Evolutionary conservation across 2,797 vertebrate genomes (phyloP).

Genomic region (Chaenodraco wilsoni): DNA sequence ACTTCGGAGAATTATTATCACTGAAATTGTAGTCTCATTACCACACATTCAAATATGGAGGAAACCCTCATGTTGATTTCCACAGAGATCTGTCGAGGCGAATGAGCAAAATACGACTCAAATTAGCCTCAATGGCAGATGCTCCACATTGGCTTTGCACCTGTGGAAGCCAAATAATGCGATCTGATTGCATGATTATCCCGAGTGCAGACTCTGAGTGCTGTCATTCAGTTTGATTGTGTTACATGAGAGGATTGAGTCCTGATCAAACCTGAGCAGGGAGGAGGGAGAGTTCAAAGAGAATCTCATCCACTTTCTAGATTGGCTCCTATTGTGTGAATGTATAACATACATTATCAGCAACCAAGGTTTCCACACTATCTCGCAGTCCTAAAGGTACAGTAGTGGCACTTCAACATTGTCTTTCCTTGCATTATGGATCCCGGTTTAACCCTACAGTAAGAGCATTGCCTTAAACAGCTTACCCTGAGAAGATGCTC

Average conservation of each 20-base stretch:
- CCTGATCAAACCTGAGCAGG: conserved; percentile 64
- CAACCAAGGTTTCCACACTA: background rate
- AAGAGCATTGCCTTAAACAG: conserved; percentile 48
- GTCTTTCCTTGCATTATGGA: conserved; percentile 10
- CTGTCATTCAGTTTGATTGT: conserved; percentile 75
- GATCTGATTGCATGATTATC: conserved; percentile 82
- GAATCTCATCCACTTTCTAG: conserved; percentile 57
- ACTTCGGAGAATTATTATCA: conserved; percentile 25
- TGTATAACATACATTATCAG: conserved; percentile 8
- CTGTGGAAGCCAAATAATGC: conserved; percentile 80
- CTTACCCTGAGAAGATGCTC: conserved; percentile 35
- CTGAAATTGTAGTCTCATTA: conserved; percentile 58
- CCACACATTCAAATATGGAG: conserved; percentile 44
- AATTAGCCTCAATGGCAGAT: conserved; percentile 68
- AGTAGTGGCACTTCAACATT: conserved; percentile 27
- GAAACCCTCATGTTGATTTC: conserved; percentile 57
- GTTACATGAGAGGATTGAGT: conserved; percentile 62
- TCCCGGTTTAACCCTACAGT: conserved; percentile 31
- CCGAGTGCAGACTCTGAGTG: conserved; percentile 57
- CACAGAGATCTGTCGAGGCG: conserved; percentile 47
- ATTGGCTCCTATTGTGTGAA: conserved; percentile 36
- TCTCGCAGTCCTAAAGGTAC: conserved; percentile 1
- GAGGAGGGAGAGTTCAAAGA: conserved; percentile 50
- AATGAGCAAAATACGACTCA: conserved; percentile 69
- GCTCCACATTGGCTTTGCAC: conserved; percentile 64